These are phyloP conservation scores for Gila robusta DNA, from an alignment of 2,797 vertebrate species.

Conservation along the genomic window DNA sequence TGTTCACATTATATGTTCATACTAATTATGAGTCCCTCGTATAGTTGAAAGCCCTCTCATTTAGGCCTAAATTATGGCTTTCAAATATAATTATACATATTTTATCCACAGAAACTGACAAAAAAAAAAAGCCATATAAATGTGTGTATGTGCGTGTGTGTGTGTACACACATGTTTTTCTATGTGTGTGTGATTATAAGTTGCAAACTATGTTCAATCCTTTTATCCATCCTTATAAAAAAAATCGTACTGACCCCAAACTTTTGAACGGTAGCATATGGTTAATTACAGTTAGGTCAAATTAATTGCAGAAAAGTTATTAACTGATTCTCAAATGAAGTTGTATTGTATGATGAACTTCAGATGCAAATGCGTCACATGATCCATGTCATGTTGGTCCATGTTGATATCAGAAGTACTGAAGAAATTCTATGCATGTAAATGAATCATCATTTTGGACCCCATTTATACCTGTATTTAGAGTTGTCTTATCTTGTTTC, in stretches of 20 bases:
- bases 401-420: not conserved
- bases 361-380: not conserved
- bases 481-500: not conserved
- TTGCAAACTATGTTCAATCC: too few species aligned
- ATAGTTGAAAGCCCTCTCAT: too few species aligned
- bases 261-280: not conserved
- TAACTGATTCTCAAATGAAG: not conserved
- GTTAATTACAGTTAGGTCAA: too few species aligned
- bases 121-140: too few species aligned
- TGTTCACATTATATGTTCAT: not conserved
- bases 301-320: not conserved
- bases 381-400: not conserved
- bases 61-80: not conserved
- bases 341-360: not conserved
- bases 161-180: too few species aligned
- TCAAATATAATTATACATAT: not conserved
- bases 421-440: not conserved
- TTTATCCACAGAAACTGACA: not conserved
- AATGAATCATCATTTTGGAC: not conserved
- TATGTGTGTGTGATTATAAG: too few species aligned
- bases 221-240: not conserved
- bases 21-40: not conserved
- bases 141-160: too few species aligned
- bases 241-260: not conserved
- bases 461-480: not conserved